A percentile compares a stretch with the other conserved stretches of the same genome.
phyloP scores from a whole-genome alignment of 2,888 invertebrate genomes.

The Metellina segmentata region DNA sequence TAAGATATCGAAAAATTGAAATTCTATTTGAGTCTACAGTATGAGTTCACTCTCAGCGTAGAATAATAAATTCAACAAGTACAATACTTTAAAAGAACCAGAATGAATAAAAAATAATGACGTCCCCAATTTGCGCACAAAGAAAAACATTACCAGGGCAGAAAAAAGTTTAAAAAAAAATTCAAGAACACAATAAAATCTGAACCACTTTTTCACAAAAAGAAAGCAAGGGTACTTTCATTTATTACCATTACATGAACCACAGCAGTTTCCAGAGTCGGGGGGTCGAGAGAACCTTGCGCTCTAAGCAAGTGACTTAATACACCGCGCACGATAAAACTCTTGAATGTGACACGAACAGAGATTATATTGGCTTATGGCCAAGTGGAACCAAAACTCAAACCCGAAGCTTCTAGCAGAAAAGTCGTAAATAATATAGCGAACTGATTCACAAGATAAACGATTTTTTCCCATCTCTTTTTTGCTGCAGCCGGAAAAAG shows the following conservation, averaged over 20 bases:
- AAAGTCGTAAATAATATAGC: conserved; percentile 67
- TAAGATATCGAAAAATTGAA: no score
- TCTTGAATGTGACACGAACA: conserved; percentile 49
- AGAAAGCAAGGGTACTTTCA: not conserved
- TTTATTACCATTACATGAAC: conserved; percentile 17
- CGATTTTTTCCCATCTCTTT: conserved; percentile 29
- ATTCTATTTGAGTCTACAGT: not conserved
- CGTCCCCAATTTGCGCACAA: not conserved
- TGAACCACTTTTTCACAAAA: not conserved
- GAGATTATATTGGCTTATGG: conserved; percentile 66
- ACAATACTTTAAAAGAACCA: not conserved
- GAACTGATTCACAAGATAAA: conserved; percentile 61
- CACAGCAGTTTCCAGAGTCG: conserved; percentile 12
- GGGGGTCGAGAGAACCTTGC: not conserved
- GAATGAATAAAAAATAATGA: not conserved
- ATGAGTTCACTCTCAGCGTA: not conserved
- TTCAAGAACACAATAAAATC: conserved; percentile 1
- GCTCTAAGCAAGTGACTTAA: conserved; percentile 8
- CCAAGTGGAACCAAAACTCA: conserved; percentile 71
- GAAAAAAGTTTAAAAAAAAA: not conserved
- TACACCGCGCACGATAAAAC: conserved; percentile 51
- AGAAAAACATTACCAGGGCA: not conserved
- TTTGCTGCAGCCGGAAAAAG: conserved; percentile 7
- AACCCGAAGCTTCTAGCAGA: conserved; percentile 43
- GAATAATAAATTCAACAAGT: conserved; percentile 27